Evolutionary conservation across 1,140 invertebrate species (phyloP).

Genomic region (Chlorops oryzae): DNA sequence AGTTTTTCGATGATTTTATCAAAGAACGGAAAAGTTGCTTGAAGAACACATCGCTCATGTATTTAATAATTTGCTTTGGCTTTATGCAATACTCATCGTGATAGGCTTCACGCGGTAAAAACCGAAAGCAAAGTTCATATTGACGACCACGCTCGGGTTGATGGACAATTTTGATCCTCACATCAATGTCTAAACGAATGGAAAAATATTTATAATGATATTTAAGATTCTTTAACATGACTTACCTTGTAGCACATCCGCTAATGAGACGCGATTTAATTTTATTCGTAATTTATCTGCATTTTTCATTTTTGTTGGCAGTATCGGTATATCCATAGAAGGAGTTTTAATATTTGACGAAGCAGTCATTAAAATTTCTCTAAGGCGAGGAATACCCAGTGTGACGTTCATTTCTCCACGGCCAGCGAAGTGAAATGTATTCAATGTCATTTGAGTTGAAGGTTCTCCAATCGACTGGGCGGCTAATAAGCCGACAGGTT

Average conservation of each 20-base stretch:
- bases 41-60: slow-evolving; percentile 62
- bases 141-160: slow-evolving; percentile 52
- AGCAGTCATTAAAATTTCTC: slow-evolving; percentile 96
- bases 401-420: slow-evolving; percentile 99
- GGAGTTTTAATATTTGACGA: slow-evolving; percentile 91
- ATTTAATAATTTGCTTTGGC: slow-evolving; percentile 62
- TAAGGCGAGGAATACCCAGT: slow-evolving; percentile 88
- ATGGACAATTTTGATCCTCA: slow-evolving; percentile 57
- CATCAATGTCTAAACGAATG: slow-evolving; percentile 50
- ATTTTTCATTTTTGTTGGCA: slow-evolving; percentile 53
- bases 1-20: slow-evolving; percentile 49
- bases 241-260: slow-evolving; percentile 68
- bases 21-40: slow-evolving; percentile 56
- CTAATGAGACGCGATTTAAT: slow-evolving; percentile 69
- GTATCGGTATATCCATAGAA: slow-evolving; percentile 88
- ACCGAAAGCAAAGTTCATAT: slow-evolving; percentile 62
- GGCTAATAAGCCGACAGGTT: slow-evolving; percentile 92
- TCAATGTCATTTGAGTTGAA: slow-evolving; percentile 99
- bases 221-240: neutral
- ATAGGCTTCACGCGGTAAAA: slow-evolving; percentile 67
- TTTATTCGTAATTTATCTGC: slow-evolving; percentile 63
- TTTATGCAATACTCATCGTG: slow-evolving; percentile 63
- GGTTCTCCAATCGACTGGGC: slow-evolving; percentile 97
- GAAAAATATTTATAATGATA: neutral
- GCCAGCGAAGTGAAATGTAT: slow-evolving; percentile 99